Percentiles rank a stretch among this genome's conserved stretches.
These are phyloP conservation scores for Drosophila azteca DNA, from an alignment of 1,140 invertebrate species.

Conservation along the genomic window DNA sequence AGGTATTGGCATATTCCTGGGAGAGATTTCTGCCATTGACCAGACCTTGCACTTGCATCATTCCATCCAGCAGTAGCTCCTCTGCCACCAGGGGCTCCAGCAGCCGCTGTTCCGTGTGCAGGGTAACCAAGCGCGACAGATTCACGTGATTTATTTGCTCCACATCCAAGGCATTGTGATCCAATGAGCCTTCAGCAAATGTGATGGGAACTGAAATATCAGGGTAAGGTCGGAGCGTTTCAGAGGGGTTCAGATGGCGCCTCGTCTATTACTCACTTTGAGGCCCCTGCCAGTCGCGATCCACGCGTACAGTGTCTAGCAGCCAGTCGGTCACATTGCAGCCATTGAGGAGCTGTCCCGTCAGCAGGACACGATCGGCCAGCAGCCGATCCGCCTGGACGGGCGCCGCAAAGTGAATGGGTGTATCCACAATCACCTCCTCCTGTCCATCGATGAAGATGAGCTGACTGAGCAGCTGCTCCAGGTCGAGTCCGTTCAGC, in stretches of 20 bases:
- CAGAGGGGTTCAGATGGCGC: no score
- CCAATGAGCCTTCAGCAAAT: slow-evolving; percentile 55
- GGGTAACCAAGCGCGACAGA: slow-evolving; percentile 57
- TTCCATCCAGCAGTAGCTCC: slow-evolving; percentile 56
- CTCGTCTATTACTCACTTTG: slow-evolving; percentile 17
- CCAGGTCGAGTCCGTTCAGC: slow-evolving; percentile 49
- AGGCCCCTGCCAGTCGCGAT: slow-evolving; percentile 32
- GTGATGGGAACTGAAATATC: slow-evolving; percentile 29
- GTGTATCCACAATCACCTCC: slow-evolving; percentile 27
- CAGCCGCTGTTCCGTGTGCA: slow-evolving; percentile 62
- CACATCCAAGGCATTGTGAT: slow-evolving; percentile 57
- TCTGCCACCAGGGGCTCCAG: slow-evolving; percentile 26
- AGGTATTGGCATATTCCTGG: slow-evolving; percentile 66
- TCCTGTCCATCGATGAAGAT: slow-evolving; percentile 44
- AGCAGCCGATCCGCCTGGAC: slow-evolving; percentile 20
- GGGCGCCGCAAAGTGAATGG: slow-evolving; percentile 50
- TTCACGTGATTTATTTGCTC: slow-evolving; percentile 60
- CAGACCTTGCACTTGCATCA: slow-evolving; percentile 27
- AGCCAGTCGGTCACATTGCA: slow-evolving; percentile 68
- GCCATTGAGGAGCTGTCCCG: slow-evolving; percentile 50
- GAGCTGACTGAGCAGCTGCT: slow-evolving; percentile 42
- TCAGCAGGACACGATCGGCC: slow-evolving; percentile 21
- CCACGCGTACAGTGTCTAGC: slow-evolving; percentile 62
- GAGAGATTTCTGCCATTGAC: slow-evolving; percentile 61
- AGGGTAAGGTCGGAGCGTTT: no score